phyloP scores from a whole-genome alignment of 2,113 vertebrate species.

The Polypterus bichir region DNA sequence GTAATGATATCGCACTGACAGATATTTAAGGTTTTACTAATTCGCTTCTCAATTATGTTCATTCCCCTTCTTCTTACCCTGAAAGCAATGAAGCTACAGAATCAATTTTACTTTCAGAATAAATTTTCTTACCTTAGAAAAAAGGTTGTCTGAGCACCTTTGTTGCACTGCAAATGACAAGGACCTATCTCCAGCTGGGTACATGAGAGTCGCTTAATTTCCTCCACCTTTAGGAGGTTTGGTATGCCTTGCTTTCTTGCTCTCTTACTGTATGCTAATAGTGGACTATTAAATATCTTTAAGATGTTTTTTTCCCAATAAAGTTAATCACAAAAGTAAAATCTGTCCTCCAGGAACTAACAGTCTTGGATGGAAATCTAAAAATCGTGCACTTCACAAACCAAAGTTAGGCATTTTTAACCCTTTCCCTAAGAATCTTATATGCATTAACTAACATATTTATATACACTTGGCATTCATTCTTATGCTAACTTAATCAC shows the following conservation, averaged over 20 bases:
- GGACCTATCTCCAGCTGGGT: constrained; percentile 4
- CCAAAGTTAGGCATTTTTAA: too few species aligned
- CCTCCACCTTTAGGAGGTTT: constrained; percentile 20
- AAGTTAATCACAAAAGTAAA: too few species aligned
- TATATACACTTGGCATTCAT: too few species aligned
- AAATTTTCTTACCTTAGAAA: constrained; percentile 42
- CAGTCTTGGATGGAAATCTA: too few species aligned
- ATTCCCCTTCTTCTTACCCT: constrained; percentile 43
- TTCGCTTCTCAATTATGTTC: constrained; percentile 73
- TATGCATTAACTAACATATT: too few species aligned
- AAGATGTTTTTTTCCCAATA: too few species aligned
- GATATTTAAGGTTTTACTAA: constrained; percentile 87
- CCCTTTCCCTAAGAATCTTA: too few species aligned
- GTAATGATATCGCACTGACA: constrained; percentile 93
- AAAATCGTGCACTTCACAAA: too few species aligned
- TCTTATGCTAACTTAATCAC: too few species aligned
- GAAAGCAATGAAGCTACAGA: constrained; percentile 45
- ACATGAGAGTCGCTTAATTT: background rate
- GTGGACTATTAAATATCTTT: too few species aligned
- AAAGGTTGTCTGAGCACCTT: constrained; percentile 48
- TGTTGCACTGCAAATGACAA: constrained; percentile 48
- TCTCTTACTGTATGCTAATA: too few species aligned
- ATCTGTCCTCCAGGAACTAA: too few species aligned
- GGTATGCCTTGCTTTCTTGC: constrained; percentile 28
- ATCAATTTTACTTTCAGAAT: constrained; percentile 55